phyloP scores from a whole-genome alignment of 2,797 vertebrate species.

The Florisuga fusca region DNA sequence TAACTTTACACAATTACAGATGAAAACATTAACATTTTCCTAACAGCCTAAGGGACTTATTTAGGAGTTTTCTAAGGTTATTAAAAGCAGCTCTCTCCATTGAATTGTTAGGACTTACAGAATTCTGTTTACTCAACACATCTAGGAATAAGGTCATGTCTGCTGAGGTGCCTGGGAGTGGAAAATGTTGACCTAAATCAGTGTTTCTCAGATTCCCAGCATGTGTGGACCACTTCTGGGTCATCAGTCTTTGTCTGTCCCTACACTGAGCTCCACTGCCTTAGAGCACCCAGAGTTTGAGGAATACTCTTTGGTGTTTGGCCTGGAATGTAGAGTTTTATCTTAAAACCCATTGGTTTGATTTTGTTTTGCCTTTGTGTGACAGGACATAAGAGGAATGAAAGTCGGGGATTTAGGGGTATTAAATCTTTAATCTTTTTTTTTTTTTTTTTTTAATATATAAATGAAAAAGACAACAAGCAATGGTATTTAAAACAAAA shows the following conservation, averaged over 20 bases:
- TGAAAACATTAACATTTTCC: neutral
- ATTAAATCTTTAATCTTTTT: neutral
- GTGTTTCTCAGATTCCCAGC: neutral
- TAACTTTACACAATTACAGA: neutral
- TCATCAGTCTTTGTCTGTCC: neutral
- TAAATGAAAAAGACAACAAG: neutral
- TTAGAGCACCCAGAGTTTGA: neutral
- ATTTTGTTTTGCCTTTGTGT: neutral
- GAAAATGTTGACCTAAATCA: neutral
- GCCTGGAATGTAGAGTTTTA: neutral
- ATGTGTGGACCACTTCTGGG: neutral
- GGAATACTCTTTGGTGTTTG: neutral
- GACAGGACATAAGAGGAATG: neutral
- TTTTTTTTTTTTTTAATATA: neutral
- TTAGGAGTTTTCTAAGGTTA: neutral
- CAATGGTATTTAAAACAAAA: neutral
- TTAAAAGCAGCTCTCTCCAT: neutral
- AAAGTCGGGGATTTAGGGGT: neutral
- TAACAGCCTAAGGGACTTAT: neutral
- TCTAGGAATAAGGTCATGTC: neutral
- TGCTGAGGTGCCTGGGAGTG: neutral
- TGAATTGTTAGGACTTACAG: neutral
- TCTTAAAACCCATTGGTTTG: neutral
- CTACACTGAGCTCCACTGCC: neutral
- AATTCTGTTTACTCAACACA: neutral